A percentile compares a stretch with the other conserved stretches of the same genome.
These are phyloP conservation scores for Conus ventricosus DNA, from an alignment of 1,140 invertebrate species.

Conservation along the genomic window DNA sequence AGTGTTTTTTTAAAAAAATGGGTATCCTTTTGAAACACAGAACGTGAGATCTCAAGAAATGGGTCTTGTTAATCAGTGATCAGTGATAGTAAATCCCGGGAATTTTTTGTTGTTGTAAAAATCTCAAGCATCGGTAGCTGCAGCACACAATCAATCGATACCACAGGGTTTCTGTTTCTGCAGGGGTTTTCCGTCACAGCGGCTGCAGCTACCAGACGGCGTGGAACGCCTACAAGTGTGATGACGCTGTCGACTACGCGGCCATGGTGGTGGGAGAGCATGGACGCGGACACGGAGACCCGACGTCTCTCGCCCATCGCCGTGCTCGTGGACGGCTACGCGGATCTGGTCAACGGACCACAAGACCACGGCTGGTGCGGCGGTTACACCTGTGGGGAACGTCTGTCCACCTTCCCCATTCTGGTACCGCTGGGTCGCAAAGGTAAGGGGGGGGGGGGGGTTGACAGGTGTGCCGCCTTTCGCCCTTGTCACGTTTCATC, in stretches of 20 bases:
- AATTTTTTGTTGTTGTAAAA: too few species aligned
- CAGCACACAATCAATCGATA: too few species aligned
- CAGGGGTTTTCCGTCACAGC: slow-evolving; percentile 60
- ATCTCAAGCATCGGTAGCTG: too few species aligned
- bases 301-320: slow-evolving; percentile 71
- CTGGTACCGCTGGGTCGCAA: slow-evolving; percentile 61
- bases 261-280: slow-evolving; percentile 68
- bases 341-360: slow-evolving; percentile 74
- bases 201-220: slow-evolving; percentile 45
- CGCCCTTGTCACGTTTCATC: too few species aligned
- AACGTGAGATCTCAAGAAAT: too few species aligned
- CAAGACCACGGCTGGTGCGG: slow-evolving; percentile 73
- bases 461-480: too few species aligned
- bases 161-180: background rate
- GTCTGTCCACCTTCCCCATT: slow-evolving; percentile 70
- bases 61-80: too few species aligned
- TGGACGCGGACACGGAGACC: slow-evolving; percentile 72
- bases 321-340: slow-evolving; percentile 63
- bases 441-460: too few species aligned
- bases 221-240: slow-evolving; percentile 69
- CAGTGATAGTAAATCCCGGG: too few species aligned
- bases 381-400: slow-evolving; percentile 71
- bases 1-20: too few species aligned
- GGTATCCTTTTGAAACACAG: too few species aligned
- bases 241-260: slow-evolving; percentile 52